These are phyloP conservation scores for Narcine bancroftii DNA, from an alignment of 2,113 vertebrate species.

Conservation along the genomic window DNA sequence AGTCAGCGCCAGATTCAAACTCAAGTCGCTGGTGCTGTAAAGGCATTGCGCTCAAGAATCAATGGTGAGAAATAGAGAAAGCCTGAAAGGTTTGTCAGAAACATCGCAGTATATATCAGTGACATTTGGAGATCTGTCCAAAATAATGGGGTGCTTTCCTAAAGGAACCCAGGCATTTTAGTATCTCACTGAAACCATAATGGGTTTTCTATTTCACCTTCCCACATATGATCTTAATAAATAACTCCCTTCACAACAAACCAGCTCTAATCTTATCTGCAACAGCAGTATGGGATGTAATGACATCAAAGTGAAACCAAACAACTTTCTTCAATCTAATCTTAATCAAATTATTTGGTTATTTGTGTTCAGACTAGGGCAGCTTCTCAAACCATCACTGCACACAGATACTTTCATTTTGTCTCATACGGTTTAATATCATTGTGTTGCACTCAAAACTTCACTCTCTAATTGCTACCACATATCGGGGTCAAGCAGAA, in stretches of 20 bases:
- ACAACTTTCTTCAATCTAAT: slow-evolving; percentile 8
- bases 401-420: background rate
- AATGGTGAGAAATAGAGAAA: too few species aligned
- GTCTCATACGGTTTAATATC: background rate
- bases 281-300: background rate
- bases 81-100: background rate
- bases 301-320: background rate
- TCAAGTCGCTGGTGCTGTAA: too few species aligned
- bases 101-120: background rate
- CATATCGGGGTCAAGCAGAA: background rate
- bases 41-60: too few species aligned
- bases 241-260: background rate
- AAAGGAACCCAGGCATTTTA: background rate
- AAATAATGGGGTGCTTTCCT: background rate
- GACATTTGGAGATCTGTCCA: background rate
- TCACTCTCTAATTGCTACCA: background rate
- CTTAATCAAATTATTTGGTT: background rate
- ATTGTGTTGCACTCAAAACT: background rate
- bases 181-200: background rate
- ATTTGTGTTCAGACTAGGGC: background rate
- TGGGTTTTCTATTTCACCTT: background rate
- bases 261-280: background rate
- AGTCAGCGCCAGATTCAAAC: too few species aligned
- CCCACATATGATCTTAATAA: slow-evolving; percentile 18
- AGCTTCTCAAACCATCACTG: background rate